Percentiles rank a stretch among this genome's conserved stretches.
These are phyloP conservation scores for Melieria crassipennis DNA, from an alignment of 2,888 invertebrate genomes.

Conservation along the genomic window DNA sequence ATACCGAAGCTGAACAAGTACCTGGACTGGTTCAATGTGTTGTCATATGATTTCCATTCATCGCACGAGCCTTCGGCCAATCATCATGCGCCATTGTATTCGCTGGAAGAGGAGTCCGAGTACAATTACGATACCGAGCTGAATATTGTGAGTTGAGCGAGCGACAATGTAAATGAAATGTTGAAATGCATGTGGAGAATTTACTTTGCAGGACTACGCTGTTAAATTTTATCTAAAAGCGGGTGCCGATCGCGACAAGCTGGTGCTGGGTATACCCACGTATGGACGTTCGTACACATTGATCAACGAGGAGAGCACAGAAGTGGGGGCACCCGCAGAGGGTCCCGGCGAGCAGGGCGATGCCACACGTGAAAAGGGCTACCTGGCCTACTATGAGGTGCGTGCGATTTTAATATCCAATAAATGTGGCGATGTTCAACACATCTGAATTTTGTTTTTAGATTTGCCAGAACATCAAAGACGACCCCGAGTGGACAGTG, in stretches of 20 bases:
- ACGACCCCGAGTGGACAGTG: slow-evolving; percentile 81
- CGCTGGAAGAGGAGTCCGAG: slow-evolving; percentile 80
- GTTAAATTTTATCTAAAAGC: slow-evolving; percentile 82
- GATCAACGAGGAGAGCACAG: slow-evolving; percentile 84
- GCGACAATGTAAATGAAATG: neutral
- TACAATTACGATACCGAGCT: slow-evolving; percentile 89
- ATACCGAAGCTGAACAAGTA: slow-evolving; percentile 86
- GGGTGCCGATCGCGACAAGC: slow-evolving; percentile 82
- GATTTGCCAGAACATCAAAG: slow-evolving; percentile 86
- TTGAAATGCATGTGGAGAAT: neutral
- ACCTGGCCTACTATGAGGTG: slow-evolving; percentile 92
- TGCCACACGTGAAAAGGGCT: slow-evolving; percentile 91
- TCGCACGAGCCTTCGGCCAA: slow-evolving; percentile 91
- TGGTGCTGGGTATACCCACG: slow-evolving; percentile 87
- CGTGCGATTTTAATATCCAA: slow-evolving; percentile 30
- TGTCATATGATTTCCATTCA: slow-evolving; percentile 93
- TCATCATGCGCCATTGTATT: slow-evolving; percentile 88
- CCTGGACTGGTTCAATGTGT: slow-evolving; percentile 90
- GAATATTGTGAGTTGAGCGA: slow-evolving; percentile 81
- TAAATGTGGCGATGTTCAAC: neutral
- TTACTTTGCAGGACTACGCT: slow-evolving; percentile 76
- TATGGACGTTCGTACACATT: slow-evolving; percentile 91
- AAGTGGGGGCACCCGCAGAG: slow-evolving; percentile 88
- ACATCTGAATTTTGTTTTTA: slow-evolving; percentile 54
- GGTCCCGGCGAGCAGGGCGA: slow-evolving; percentile 92